These are phyloP conservation scores for Leptinotarsa rubiginosa DNA, from an alignment of 2,888 invertebrate species.

Conservation along the genomic window DNA sequence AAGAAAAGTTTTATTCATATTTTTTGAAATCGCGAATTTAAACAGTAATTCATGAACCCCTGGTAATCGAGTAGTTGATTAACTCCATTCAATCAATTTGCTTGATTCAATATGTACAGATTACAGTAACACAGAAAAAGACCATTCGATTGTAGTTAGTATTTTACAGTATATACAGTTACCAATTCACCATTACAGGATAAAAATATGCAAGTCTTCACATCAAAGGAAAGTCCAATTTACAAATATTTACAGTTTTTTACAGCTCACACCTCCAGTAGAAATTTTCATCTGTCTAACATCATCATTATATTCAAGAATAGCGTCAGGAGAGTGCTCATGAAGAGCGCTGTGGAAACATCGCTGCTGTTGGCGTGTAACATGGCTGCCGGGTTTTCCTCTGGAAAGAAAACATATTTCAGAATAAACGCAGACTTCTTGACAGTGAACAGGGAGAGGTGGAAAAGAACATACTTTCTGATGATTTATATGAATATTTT, in stretches of 20 bases:
- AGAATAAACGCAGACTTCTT: not conserved
- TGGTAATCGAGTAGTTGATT: not conserved
- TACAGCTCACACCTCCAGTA: not conserved
- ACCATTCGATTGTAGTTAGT: not conserved
- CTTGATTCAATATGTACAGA: not conserved
- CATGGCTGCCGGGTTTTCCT: slow-evolving; percentile 81
- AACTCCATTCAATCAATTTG: not conserved
- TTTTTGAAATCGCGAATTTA: not conserved
- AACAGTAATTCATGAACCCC: not conserved
- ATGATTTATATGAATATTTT: not conserved
- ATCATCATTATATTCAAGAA: slow-evolving; percentile 43
- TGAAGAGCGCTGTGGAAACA: slow-evolving; percentile 51
- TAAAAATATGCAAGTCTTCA: slow-evolving; percentile 12
- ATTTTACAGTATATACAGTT: slow-evolving; percentile 16
- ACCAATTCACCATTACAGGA: not conserved
- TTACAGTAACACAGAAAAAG: not conserved
- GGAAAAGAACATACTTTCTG: not conserved
- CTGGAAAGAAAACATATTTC: slow-evolving; percentile 63
- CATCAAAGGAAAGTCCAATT: not conserved
- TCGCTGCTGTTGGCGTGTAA: slow-evolving; percentile 72
- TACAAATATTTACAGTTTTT: slow-evolving; percentile 28
- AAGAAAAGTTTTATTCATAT: not conserved
- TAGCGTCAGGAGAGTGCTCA: slow-evolving; percentile 41
- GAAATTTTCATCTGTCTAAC: slow-evolving; percentile 44
- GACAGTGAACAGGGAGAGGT: not conserved